Percentiles rank a stretch among this genome's conserved stretches.
Conservation (phyloP, 2,113 vertebrate species). For the Ictalurus punctatus region DNA sequence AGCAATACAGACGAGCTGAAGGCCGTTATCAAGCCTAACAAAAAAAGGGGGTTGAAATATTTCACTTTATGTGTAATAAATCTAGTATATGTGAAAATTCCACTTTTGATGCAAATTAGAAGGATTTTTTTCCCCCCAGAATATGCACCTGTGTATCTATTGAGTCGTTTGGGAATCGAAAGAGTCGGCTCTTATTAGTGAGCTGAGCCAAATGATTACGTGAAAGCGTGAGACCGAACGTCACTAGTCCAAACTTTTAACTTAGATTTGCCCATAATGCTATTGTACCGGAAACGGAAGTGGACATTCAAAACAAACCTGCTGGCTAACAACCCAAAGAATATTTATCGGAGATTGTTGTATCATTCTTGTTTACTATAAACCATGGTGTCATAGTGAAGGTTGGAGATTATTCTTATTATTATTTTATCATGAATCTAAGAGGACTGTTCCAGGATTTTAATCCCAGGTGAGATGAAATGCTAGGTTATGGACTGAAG, state of each 20-base stretch:
- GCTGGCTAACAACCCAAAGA: not conserved
- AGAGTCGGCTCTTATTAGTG: not conserved
- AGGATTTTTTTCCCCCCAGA: no score
- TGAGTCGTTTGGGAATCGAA: not conserved
- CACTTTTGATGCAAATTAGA: no score
- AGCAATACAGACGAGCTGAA: no score
- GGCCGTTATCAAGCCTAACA: no score
- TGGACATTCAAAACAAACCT: conserved; percentile 33
- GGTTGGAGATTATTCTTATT: not conserved
- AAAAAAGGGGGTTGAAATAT: no score
- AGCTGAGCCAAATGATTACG: not conserved
- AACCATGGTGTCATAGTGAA: conserved; percentile 25
- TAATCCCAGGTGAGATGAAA: conserved; percentile 32
- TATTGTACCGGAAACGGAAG: conserved; percentile 27
- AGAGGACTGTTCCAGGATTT: conserved; percentile 46
- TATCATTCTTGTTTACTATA: not conserved
- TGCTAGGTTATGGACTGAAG: not conserved
- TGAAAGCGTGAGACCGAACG: not conserved
- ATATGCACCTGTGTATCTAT: no score
- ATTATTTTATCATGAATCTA: conserved; percentile 35
- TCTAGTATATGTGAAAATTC: no score
- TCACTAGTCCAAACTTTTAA: not conserved
- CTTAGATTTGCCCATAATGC: not conserved
- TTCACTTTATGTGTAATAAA: no score
- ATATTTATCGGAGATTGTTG: not conserved